Evolutionary conservation across 2,113 vertebrate genomes (phyloP).

Genomic region (Laticauda colubrina): DNA sequence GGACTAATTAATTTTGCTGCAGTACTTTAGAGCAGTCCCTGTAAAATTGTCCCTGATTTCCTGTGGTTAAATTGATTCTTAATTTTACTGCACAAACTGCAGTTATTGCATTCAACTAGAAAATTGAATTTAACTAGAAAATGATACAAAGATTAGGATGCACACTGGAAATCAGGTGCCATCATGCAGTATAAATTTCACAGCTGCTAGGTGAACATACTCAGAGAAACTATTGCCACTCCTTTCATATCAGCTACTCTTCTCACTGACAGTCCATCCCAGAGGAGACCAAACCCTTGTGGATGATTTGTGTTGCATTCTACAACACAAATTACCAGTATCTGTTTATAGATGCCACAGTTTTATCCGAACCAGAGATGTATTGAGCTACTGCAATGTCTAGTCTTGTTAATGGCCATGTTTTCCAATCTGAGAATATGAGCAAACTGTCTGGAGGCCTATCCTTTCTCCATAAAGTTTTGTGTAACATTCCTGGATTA

Average conservation of each 20-base stretch:
- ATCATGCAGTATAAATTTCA: background rate
- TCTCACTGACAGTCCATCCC: background rate
- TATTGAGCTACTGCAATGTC: background rate
- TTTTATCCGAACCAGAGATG: background rate
- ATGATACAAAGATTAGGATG: background rate
- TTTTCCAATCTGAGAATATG: background rate
- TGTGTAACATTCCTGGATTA: background rate
- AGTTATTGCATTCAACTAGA: background rate
- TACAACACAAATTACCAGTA: background rate
- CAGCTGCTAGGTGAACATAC: background rate
- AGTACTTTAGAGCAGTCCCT: background rate
- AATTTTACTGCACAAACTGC: background rate
- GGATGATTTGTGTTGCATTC: background rate
- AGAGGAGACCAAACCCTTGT: background rate
- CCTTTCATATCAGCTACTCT: background rate
- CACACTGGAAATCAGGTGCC: background rate
- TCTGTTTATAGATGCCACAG: background rate
- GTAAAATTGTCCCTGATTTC: background rate
- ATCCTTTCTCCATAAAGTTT: background rate
- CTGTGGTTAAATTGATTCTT: background rate
- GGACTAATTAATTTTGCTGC: background rate
- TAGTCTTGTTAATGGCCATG: background rate
- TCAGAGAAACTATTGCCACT: background rate
- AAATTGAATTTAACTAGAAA: background rate
- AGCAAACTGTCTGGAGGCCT: background rate